Evolutionary conservation across 2,888 invertebrate genomes (phyloP).

Genomic region (Lithophane semibrunnea): DNA sequence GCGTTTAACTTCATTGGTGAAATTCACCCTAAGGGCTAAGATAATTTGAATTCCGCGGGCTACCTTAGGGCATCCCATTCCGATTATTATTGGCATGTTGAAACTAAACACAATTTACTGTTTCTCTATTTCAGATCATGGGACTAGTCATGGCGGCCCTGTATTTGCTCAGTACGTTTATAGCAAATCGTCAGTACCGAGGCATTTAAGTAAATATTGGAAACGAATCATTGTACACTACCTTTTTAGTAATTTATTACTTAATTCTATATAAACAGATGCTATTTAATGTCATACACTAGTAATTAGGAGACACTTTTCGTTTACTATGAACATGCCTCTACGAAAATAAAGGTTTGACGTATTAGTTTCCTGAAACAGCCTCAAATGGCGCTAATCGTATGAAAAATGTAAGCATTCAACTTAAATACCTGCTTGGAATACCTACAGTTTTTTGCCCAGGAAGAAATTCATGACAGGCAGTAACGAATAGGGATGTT

Average conservation of each 20-base stretch:
- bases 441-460: background rate
- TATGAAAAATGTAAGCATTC: conserved; percentile 1
- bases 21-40: too few species aligned
- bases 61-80: background rate
- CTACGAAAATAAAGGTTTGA: background rate
- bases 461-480: background rate
- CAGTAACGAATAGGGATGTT: background rate
- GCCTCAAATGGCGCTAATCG: conserved; percentile 2
- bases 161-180: conserved; percentile 94
- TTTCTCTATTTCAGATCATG: conserved; percentile 91
- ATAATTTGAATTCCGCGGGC: background rate
- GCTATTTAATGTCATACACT: background rate
- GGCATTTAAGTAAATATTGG: conserved; percentile 87
- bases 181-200: conserved; percentile 94
- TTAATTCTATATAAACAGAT: conserved; percentile 19
- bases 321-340: background rate
- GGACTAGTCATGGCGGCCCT: conserved; percentile 93
- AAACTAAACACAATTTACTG: conserved; percentile 10
- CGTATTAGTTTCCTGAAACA: conserved; percentile 1
- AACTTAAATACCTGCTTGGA: background rate
- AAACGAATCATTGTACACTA: conserved; percentile 22
- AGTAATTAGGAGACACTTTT: background rate
- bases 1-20: too few species aligned
- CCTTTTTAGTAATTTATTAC: conserved; percentile 47
- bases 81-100: background rate